A percentile compares a stretch with the other conserved stretches of the same genome.
phyloP scores from a whole-genome alignment of 2,888 invertebrate genomes.

The Drosophila aldrichi region DNA sequence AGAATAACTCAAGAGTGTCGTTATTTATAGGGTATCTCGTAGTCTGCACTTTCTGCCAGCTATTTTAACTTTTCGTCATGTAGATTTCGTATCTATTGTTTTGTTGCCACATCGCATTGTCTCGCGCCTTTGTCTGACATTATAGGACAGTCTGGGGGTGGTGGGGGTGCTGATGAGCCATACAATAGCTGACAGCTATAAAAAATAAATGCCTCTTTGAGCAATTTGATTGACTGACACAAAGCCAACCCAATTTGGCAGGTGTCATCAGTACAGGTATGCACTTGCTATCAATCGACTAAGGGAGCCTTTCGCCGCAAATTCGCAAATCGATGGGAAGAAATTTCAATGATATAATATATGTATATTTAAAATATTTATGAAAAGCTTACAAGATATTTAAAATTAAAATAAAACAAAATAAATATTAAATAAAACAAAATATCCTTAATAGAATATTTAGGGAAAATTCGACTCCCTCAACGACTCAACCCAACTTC shows the following conservation, averaged over 20 bases:
- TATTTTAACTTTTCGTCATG: slow-evolving; percentile 51
- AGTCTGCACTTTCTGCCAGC: background rate
- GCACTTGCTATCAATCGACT: background rate
- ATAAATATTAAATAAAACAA: too few species aligned
- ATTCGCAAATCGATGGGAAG: background rate
- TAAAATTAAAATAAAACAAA: too few species aligned
- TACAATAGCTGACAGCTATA: slow-evolving; percentile 51
- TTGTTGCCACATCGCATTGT: slow-evolving; percentile 42
- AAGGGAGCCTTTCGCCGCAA: background rate
- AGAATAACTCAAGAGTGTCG: background rate
- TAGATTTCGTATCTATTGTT: slow-evolving; percentile 62
- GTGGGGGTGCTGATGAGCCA: background rate
- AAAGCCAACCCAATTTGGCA: slow-evolving; percentile 50
- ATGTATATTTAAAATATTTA: background rate
- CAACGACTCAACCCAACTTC: background rate
- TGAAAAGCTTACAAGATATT: background rate
- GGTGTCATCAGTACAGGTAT: slow-evolving; percentile 47
- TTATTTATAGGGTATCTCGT: background rate
- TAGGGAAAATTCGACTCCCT: too few species aligned
- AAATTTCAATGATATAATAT: background rate
- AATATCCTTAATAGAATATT: too few species aligned
- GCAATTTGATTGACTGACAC: slow-evolving; percentile 68
- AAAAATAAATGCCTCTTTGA: slow-evolving; percentile 70
- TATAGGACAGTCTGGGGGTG: slow-evolving; percentile 13
- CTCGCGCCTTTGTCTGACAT: slow-evolving; percentile 15